phyloP scores from a whole-genome alignment of 2,888 invertebrate species.

The Patella pellucida region DNA sequence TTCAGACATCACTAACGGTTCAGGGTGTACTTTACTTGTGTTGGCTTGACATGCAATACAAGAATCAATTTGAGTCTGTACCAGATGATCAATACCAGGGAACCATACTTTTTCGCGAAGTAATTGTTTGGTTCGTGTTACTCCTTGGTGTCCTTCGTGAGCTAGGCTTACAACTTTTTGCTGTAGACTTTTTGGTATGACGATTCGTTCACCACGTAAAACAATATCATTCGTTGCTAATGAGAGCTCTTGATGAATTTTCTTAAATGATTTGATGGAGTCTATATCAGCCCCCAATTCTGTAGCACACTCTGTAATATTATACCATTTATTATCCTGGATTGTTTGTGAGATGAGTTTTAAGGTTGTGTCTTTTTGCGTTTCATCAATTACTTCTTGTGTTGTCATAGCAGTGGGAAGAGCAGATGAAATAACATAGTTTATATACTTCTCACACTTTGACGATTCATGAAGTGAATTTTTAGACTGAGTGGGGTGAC shows the following conservation, averaged over 20 bases:
- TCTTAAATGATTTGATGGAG: background rate
- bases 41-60: conserved; percentile 30
- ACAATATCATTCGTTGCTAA: background rate
- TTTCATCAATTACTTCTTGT: conserved; percentile 30
- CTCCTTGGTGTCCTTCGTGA: conserved; percentile 45
- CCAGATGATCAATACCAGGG: conserved; percentile 38
- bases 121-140: conserved; percentile 43
- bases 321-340: conserved; percentile 28
- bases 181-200: background rate
- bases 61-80: conserved; percentile 31
- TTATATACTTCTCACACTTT: conserved; percentile 30
- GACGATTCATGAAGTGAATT: conserved; percentile 15
- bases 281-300: conserved; percentile 22
- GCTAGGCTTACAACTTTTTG: conserved; percentile 36
- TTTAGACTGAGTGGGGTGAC: conserved; percentile 34
- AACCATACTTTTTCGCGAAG: conserved; percentile 26
- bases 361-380: conserved; percentile 21
- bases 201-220: background rate
- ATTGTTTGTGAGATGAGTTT: conserved; percentile 31
- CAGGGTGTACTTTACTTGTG: background rate
- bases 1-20: background rate
- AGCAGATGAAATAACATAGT: conserved; percentile 30
- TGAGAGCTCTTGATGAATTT: background rate
- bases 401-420: conserved; percentile 38
- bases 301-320: conserved; percentile 8